Conservation (phyloP, 2,113 vertebrate species). For the Mugil cephalus region DNA sequence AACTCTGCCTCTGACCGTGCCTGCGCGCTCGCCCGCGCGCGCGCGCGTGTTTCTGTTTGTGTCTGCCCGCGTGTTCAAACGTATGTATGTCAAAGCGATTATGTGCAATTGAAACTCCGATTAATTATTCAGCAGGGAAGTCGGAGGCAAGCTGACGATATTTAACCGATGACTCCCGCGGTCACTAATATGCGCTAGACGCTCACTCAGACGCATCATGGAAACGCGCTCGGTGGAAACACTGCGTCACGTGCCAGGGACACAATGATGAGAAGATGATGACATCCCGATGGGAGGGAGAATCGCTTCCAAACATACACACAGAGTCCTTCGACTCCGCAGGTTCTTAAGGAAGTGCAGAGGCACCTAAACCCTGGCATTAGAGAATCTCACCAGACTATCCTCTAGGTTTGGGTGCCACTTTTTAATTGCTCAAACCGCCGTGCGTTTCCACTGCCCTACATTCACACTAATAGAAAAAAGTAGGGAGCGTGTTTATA, state of each 20-base stretch:
- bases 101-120: conserved; percentile 78
- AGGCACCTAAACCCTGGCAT: conserved; percentile 45
- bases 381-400: conserved; percentile 47
- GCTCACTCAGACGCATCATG: conserved; percentile 47
- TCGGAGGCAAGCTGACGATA: conserved; percentile 66
- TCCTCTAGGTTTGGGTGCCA: conserved; percentile 58
- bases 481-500: conserved; percentile 19
- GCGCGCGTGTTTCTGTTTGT: conserved; percentile 49
- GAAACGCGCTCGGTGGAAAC: conserved; percentile 62
- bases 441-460: conserved; percentile 67
- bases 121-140: conserved; percentile 80
- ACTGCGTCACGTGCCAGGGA: conserved; percentile 45
- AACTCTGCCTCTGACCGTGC: conserved; percentile 79
- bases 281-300: conserved; percentile 53
- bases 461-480: conserved; percentile 57
- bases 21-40: conserved; percentile 49
- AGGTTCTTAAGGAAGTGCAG: conserved; percentile 38
- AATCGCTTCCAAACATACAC: conserved; percentile 48
- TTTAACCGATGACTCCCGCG: conserved; percentile 70
- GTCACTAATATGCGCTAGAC: conserved; percentile 55
- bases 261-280: conserved; percentile 66
- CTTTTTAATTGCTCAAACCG: conserved; percentile 72
- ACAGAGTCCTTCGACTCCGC: conserved; percentile 20
- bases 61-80: conserved; percentile 34
- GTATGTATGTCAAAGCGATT: conserved; percentile 75